Evolutionary conservation across 53 echinoderm and acorn worm species (phyloP), one percentile per base, ranked within the genome.

Genomic region (Echinometra lucunter): DNA sequence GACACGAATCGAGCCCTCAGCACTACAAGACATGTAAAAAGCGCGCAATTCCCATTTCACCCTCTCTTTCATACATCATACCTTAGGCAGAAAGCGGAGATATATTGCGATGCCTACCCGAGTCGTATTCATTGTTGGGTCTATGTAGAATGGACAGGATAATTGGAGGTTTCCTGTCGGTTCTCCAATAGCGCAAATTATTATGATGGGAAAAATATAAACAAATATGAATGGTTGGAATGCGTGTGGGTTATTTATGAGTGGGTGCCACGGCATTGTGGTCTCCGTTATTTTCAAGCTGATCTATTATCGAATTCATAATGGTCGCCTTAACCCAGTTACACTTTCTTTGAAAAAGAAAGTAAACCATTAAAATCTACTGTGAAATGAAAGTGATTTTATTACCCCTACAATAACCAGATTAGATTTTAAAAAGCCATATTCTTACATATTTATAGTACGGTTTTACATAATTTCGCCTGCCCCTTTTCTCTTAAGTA

Each of bases 131-230:
- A 42, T 78, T 40, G 78, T 42, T 40, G 18, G 78, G 18, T 35
- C 38, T 75, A 38, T 37, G 78, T 42, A 19, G 23, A 40, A 78
- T 18, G 78, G 38, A 42, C 38, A 42, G 21, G 38, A 23, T 78
- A 78, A 78, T 78, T 78, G 78, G 78, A 40, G 38, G 78, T 78
- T 78, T 78, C 78, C 78, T 42, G 78, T 78, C 78, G 38, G 21
- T 42, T 9, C 38, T 78, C 38, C 78, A 78, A 40, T 19, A 19
- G 6, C 38, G 78, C 78, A 78, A 78, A 78, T 42, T 19, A 78
- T 78, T 78, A 78, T 42, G 38, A 42, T 17, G 75, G 38, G 38
- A 2, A 42, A 78, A 42, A 40, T 38, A 42, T 78, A 78, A 38
- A 38, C 78, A 78, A 78, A 78, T 78, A 78, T 18, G 42, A 78